These are phyloP conservation scores for Rhyacophila evoluta DNA, from an alignment of 2,888 invertebrate species.

Conservation along the genomic window DNA sequence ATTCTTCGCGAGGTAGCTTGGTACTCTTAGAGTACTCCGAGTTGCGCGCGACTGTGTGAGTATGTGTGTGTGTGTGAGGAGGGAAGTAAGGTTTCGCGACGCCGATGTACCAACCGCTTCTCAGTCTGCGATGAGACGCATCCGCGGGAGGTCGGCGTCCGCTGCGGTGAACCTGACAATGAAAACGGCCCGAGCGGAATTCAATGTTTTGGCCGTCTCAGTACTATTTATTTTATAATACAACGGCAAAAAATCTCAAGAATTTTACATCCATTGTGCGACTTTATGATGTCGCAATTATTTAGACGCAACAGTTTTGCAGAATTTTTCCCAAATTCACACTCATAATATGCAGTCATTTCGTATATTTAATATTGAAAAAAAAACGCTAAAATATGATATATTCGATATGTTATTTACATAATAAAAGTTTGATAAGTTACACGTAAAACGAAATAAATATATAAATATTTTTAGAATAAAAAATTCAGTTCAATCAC, in stretches of 20 bases:
- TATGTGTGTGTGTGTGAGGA: slow-evolving; percentile 44
- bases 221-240: slow-evolving; percentile 10
- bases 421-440: too few relatives aligned
- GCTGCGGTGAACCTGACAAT: slow-evolving; percentile 1
- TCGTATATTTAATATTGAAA: too few relatives aligned
- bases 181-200: background rate
- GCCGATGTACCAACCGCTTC: slow-evolving; percentile 1
- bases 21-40: background rate
- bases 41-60: slow-evolving; percentile 20
- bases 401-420: too few relatives aligned
- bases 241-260: slow-evolving; percentile 3
- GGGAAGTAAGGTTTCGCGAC: slow-evolving; percentile 45
- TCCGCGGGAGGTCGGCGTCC: background rate
- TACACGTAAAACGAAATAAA: too few relatives aligned
- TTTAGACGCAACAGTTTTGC: background rate
- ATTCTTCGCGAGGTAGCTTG: background rate
- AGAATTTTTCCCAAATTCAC: background rate
- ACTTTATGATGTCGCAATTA: slow-evolving; percentile 7
- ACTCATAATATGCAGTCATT: background rate
- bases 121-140: slow-evolving; percentile 47
- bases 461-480: too few relatives aligned
- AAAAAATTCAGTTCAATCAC: too few relatives aligned
- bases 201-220: background rate
- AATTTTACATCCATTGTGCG: slow-evolving; percentile 15
- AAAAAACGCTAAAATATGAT: too few relatives aligned